Conservation (phyloP, 2,113 vertebrate genomes). For the Cinclus mexicanus region DNA sequence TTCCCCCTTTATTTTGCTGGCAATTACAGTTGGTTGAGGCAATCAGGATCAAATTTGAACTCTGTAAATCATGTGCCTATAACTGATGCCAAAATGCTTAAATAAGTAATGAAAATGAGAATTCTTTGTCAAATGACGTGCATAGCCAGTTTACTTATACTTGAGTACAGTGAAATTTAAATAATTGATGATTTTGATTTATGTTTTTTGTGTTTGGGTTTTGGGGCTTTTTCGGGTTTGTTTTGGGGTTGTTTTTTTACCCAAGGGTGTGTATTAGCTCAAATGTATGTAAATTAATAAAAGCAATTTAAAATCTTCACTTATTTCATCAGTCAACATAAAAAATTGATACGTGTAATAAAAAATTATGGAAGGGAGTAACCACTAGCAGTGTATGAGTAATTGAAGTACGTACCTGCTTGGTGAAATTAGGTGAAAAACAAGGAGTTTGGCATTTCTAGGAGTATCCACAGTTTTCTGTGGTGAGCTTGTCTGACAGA, state of each 20-base stretch:
- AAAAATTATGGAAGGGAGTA: not conserved
- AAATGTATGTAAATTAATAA: not conserved
- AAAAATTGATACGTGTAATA: rapidly evolving
- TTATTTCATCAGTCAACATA: not conserved
- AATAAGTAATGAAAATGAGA: not conserved
- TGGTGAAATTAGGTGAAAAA: not conserved
- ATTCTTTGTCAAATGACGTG: not conserved
- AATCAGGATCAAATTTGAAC: conserved; percentile 56
- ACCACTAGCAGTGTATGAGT: not conserved
- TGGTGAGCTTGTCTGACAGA: not conserved
- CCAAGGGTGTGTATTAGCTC: not conserved
- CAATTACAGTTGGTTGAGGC: conserved; percentile 34
- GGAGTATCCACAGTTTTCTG: not conserved
- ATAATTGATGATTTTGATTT: not conserved
- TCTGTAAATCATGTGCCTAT: conserved; percentile 1
- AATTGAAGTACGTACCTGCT: not conserved
- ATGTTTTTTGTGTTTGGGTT: not conserved
- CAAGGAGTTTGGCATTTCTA: not conserved
- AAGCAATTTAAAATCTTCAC: not conserved
- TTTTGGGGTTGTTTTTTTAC: not conserved
- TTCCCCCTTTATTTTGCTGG: conserved; percentile 41
- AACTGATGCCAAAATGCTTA: not conserved
- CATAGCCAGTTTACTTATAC: not conserved
- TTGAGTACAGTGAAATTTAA: not conserved
- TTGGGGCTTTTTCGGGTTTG: rapidly evolving